Base-by-base conservation (phyloP, 2,113 vertebrate species). In the Xiphias gladius region DNA sequence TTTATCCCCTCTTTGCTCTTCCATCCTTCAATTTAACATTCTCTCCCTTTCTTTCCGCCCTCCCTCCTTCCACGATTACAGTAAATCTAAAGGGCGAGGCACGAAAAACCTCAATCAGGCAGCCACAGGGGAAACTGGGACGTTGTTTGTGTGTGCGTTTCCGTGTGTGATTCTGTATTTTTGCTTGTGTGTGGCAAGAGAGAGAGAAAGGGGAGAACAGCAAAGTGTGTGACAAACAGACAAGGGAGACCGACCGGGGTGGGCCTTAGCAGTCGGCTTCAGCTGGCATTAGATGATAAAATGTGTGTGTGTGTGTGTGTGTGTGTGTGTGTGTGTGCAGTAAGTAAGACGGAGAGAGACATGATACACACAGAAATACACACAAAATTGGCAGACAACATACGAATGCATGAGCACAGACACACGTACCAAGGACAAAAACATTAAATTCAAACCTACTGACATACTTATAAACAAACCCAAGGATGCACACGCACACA, bases 11-110 rank as follows among this genome's bases (percentile, higher is more conserved):
- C 79, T 80, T 58, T 62, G 20, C 28, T 48, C 24, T 17, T 48
- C 46, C 66, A 30, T 84, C 46, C 26, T 65, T 71, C 41, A 37
- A 32, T 84, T 79, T 43, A n/a, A 63, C 63, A 79, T 72, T 32
- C 37, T n/a, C 37, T 41, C 35, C 14, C 1, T 28, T 62, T 67
- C 57, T 58, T 66, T 26, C 46, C 75, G 79, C 37, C 46, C 24
- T 76, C 24, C 22, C 8, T 46, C 73, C 57, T 41, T 55, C 9
- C 1, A 11, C 43, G 19, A 84, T 87, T 82, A 83, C 82, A 81
- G 86, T 87, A 87, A 81, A 86, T 92, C 83, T 80, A 19, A 79
- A 86, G 84, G 80, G 79, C 65, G 62, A 88, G 84, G 87, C 78
- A 35, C 46, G 41, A 73, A 78, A n/a, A 85, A 75, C 83, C 74